phyloP scores from a whole-genome alignment of 64 coral and sea anemone genomes.

The Acropora yongei region DNA sequence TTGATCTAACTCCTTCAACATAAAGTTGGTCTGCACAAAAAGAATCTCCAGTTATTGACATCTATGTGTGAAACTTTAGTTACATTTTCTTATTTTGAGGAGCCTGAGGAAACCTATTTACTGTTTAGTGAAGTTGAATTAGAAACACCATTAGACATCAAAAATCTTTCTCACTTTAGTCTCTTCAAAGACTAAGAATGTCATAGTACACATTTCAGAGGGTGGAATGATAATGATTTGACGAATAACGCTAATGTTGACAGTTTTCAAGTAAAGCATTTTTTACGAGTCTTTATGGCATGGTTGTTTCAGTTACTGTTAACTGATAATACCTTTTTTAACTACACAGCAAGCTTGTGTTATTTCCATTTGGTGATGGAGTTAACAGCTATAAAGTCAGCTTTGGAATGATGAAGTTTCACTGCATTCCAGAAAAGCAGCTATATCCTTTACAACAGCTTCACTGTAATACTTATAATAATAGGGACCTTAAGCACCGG shows the following conservation, averaged over 20 bases:
- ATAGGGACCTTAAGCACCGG: no score
- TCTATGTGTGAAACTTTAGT: background rate
- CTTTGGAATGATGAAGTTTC: background rate
- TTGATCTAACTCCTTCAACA: constrained; percentile 2
- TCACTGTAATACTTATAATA: no score
- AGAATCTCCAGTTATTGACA: background rate
- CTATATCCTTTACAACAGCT: background rate
- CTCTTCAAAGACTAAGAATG: background rate
- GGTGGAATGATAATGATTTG: background rate
- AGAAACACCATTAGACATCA: background rate
- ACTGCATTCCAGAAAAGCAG: background rate
- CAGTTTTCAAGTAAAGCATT: background rate
- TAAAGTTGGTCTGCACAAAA: constrained; percentile 1
- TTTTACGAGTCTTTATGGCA: background rate
- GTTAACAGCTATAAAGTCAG: background rate
- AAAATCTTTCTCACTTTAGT: constrained; percentile 3
- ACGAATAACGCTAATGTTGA: background rate
- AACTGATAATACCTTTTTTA: background rate
- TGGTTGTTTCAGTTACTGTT: background rate
- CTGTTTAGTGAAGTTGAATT: constrained; percentile 28
- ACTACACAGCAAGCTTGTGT: background rate
- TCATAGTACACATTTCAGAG: background rate
- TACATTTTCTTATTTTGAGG: background rate
- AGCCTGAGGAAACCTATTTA: constrained; percentile 7
- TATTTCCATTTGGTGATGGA: background rate